Percentiles rank a stretch among this genome's conserved stretches.
Conservation (phyloP, 2,113 vertebrate genomes). For the Alligator sinensis region DNA sequence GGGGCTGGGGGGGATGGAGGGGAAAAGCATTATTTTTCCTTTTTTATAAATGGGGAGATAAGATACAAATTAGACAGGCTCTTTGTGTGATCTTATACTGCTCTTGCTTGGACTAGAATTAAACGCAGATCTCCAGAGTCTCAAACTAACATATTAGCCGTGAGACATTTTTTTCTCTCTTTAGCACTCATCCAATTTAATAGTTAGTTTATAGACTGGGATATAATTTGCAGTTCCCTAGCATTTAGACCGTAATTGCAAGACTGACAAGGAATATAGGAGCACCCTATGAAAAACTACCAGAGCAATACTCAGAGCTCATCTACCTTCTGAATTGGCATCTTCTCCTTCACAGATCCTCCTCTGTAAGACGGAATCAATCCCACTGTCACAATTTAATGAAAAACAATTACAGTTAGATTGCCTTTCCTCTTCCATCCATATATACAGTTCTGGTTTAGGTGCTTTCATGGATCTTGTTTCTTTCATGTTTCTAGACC, state of each 20-base stretch:
- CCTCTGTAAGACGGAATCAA: neutral
- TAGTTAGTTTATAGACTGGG: neutral
- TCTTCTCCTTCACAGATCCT: neutral
- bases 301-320: neutral
- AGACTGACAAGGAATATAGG: neutral
- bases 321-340: neutral
- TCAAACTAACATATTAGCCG: no score
- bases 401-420: rapidly evolving
- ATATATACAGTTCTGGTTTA: rapidly evolving
- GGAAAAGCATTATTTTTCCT: neutral
- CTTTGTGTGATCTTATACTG: neutral
- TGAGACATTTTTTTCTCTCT: neutral
- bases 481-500: no score
- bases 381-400: neutral
- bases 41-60: neutral
- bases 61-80: neutral
- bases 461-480: neutral
- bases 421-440: neutral
- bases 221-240: neutral
- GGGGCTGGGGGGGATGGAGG: neutral
- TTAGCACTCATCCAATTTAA: neutral
- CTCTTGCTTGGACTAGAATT: neutral
- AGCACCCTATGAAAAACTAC: neutral
- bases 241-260: neutral
- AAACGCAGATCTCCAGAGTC: neutral